A percentile compares a stretch with the other conserved stretches of the same genome.
phyloP scores from a whole-genome alignment of 2,888 invertebrate genomes.

The Quadroppia sp. region DNA sequence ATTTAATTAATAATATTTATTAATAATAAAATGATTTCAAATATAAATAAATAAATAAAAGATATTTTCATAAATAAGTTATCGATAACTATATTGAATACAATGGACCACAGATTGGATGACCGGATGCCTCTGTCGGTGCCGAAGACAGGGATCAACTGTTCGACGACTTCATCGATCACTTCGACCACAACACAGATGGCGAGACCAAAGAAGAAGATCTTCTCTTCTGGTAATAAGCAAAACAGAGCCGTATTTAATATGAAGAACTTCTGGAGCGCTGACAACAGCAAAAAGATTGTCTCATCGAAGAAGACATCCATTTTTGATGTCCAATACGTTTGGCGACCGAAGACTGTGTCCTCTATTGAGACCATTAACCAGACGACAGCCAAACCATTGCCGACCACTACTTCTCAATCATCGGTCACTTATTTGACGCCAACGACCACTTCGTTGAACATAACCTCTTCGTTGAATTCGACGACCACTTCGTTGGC shows the following conservation, averaged over 20 bases:
- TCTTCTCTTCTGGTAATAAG: conserved; percentile 28
- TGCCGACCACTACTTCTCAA: background rate
- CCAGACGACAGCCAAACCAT: background rate
- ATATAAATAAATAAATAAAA: background rate
- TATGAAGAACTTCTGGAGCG: conserved; percentile 39
- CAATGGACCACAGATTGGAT: background rate
- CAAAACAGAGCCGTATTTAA: conserved; percentile 33
- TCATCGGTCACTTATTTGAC: background rate
- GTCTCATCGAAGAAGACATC: background rate
- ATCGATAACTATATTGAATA: background rate
- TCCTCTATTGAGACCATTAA: background rate
- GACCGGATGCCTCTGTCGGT: background rate
- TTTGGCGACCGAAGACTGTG: conserved; percentile 3
- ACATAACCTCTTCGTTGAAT: too few species aligned
- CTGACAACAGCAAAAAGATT: conserved; percentile 3
- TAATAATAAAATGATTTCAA: background rate
- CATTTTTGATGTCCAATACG: conserved; percentile 6
- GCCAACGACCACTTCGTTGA: background rate
- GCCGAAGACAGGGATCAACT: background rate
- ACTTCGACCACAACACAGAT: background rate
- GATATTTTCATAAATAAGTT: background rate
- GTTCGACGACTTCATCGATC: background rate
- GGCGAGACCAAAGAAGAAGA: conserved; percentile 31
- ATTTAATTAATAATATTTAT: background rate
- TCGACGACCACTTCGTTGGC: too few species aligned